Evolutionary conservation across 1,140 invertebrate genomes (phyloP).

Genomic region (Heliconius congener): DNA sequence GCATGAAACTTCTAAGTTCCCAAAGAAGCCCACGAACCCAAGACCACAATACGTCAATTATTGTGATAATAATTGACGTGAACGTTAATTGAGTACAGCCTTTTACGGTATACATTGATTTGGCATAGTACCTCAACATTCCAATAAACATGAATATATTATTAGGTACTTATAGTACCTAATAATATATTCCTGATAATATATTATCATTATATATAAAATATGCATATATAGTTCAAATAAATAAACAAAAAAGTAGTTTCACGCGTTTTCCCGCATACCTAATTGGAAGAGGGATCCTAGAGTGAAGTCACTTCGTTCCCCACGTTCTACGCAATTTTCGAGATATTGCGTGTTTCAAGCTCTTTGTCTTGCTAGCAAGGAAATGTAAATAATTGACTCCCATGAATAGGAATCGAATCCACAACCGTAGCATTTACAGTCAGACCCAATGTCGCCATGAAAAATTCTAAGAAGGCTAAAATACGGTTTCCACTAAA

Average conservation of each 20-base stretch:
- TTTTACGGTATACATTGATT: slow-evolving; percentile 28
- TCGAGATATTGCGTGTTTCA: no score
- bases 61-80: slow-evolving; percentile 28
- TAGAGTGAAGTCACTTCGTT: neutral
- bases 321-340: no score
- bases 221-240: neutral
- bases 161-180: neutral
- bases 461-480: neutral
- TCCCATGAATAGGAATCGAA: neutral
- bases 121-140: slow-evolving; percentile 28
- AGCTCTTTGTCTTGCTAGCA: no score
- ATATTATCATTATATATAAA: neutral
- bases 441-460: no score
- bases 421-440: no score
- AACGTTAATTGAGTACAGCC: slow-evolving; percentile 28
- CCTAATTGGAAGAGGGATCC: neutral
- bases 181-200: no score
- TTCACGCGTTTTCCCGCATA: neutral
- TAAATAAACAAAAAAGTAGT: neutral
- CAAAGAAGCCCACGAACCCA: neutral
- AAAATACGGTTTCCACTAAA: slow-evolving; percentile 5
- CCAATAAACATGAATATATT: slow-evolving; percentile 15
- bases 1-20: neutral
- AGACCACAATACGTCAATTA: slow-evolving; percentile 27
- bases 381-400: no score